A percentile compares a stretch with the other conserved stretches of the same genome.
phyloP scores from a whole-genome alignment of 2,113 vertebrate genomes.

The Odobenus rosmarus region DNA sequence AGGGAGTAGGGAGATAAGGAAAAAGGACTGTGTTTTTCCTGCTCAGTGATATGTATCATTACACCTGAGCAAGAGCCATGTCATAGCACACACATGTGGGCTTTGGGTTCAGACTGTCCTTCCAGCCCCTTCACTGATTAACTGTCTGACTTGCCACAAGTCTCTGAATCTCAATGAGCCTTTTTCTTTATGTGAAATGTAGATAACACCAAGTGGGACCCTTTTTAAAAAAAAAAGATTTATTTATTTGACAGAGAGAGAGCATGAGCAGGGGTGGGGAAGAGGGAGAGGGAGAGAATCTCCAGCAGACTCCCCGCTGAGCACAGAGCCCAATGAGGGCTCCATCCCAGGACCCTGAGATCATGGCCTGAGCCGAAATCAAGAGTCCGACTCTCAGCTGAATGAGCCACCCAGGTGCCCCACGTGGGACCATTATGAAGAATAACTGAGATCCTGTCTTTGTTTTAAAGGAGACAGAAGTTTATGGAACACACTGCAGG shows the following conservation, averaged over 20 bases:
- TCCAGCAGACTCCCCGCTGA: neutral
- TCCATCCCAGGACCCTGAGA: neutral
- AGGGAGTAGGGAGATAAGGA: neutral
- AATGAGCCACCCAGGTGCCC: too few species aligned
- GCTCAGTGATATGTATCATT: too few species aligned
- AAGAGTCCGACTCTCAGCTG: too few species aligned
- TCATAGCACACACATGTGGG: accelerated
- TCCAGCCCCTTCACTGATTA: neutral
- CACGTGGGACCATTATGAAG: neutral
- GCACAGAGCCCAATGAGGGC: neutral
- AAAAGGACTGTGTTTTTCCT: neutral
- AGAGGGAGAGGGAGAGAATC: neutral
- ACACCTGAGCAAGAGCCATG: neutral
- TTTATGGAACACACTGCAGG: neutral
- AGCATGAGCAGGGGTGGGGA: too few species aligned
- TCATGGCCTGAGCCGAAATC: too few species aligned
- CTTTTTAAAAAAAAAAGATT: too few species aligned
- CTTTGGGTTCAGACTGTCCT: neutral
- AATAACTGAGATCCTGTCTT: neutral
- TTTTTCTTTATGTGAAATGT: neutral
- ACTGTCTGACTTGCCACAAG: neutral
- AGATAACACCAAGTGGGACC: neutral
- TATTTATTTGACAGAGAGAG: too few species aligned
- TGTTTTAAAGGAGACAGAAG: neutral
- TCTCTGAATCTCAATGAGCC: neutral